These are phyloP conservation scores for Carlito syrichta DNA, from an alignment of 2,113 vertebrate species.

Conservation along the genomic window DNA sequence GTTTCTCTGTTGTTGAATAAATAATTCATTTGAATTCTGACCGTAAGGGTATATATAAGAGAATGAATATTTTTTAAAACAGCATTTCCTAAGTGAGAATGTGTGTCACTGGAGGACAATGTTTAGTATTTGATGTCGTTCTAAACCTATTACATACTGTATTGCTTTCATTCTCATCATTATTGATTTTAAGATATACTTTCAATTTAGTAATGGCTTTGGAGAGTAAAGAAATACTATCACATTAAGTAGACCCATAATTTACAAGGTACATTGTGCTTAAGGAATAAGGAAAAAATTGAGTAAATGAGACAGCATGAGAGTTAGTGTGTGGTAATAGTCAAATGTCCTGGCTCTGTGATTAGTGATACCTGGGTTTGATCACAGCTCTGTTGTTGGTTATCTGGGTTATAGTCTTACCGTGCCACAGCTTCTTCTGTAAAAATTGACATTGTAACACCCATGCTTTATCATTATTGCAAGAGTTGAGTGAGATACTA, in stretches of 20 bases:
- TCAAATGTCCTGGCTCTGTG: neutral
- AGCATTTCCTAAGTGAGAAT: neutral
- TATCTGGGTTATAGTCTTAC: neutral
- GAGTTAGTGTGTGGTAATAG: neutral
- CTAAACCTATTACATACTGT: neutral
- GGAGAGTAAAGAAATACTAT: neutral
- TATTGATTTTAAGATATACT: conserved; percentile 11
- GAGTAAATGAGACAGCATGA: neutral
- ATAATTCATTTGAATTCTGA: neutral
- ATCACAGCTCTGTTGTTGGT: neutral
- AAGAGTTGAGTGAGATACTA: neutral
- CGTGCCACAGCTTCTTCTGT: neutral
- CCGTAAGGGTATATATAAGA: neutral
- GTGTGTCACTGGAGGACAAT: neutral
- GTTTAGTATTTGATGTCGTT: neutral
- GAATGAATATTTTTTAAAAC: neutral
- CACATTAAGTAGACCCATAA: neutral
- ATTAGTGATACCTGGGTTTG: neutral
- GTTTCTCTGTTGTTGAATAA: conserved; percentile 10
- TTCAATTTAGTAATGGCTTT: conserved; percentile 29
- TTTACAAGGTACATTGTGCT: neutral
- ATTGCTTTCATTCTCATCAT: conserved; percentile 12
- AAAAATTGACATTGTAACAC: neutral
- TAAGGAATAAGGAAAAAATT: neutral
- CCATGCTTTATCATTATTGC: neutral